A percentile compares a stretch with the other conserved stretches of the same genome.
Evolutionary conservation across 2,888 invertebrate species (phyloP).

Genomic region (Eucriotettix oculatus): DNA sequence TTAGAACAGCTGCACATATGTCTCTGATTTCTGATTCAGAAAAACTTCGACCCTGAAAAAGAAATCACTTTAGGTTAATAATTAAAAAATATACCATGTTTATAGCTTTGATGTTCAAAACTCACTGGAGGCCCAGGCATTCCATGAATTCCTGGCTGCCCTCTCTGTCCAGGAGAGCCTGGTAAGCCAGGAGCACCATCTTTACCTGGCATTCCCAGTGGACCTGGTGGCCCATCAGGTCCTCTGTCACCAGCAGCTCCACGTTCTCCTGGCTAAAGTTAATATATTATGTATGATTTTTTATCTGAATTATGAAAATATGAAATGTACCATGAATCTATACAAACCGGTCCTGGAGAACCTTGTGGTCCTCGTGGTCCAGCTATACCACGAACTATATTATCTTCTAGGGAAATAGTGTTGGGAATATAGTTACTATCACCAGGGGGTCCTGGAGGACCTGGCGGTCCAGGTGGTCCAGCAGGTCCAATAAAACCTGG

Average conservation of each 20-base stretch:
- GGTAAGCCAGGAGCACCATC: constrained; percentile 37
- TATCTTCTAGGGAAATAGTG: constrained; percentile 7
- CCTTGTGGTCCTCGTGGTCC: constrained; percentile 39
- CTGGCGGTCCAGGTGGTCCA: constrained; percentile 30
- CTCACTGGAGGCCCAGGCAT: constrained; percentile 38
- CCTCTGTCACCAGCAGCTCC: constrained; percentile 38
- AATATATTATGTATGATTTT: neutral
- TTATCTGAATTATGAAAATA: neutral
- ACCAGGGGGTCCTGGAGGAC: constrained; percentile 22
- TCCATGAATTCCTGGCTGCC: constrained; percentile 42
- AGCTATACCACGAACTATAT: constrained; percentile 28
- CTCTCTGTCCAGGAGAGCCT: constrained; percentile 39
- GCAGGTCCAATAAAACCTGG: constrained; percentile 23
- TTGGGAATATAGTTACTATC: constrained; percentile 15
- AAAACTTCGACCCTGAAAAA: constrained; percentile 41
- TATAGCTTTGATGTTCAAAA: constrained; percentile 6
- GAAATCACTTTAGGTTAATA: neutral
- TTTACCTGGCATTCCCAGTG: constrained; percentile 39
- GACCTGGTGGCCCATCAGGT: constrained; percentile 35
- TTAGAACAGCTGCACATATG: constrained; percentile 60
- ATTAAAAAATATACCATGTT: constrained; percentile 2
- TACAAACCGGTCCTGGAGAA: constrained; percentile 32
- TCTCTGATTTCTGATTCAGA: constrained; percentile 60
- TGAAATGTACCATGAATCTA: neutral
- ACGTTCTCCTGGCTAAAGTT: constrained; percentile 34